A percentile compares a stretch with the other conserved stretches of the same genome.
Conservation (phyloP, 2,113 vertebrate genomes). For the Albula goreensis region DNA sequence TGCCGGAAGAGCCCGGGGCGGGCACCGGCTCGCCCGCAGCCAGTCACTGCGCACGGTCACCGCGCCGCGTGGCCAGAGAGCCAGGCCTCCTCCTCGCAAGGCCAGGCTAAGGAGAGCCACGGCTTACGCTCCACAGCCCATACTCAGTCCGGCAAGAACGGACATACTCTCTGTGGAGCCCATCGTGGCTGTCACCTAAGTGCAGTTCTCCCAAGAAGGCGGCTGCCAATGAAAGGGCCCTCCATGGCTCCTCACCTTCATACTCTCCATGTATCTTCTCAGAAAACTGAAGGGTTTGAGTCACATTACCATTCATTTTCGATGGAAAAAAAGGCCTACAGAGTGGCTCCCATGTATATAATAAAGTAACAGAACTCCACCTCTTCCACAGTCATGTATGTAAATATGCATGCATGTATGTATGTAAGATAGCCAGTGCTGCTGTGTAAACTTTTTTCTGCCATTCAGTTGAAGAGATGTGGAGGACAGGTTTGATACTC, state of each 20-base stretch:
- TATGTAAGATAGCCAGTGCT: neutral
- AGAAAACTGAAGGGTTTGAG: too few species aligned
- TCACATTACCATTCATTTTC: too few species aligned
- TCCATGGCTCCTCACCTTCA: neutral
- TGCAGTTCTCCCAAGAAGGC: rapidly evolving
- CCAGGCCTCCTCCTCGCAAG: constrained; percentile 38
- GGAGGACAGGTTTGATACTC: neutral
- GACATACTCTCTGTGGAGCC: constrained; percentile 82
- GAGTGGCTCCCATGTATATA: too few species aligned
- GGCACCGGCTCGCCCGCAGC: constrained; percentile 37
- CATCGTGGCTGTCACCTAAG: constrained; percentile 71
- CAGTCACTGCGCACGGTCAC: constrained; percentile 45
- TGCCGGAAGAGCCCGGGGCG: constrained; percentile 65
- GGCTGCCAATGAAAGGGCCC: neutral
- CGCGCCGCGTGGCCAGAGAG: constrained; percentile 65
- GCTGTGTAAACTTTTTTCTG: neutral
- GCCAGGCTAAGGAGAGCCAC: constrained; percentile 57
- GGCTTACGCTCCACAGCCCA: constrained; percentile 65
- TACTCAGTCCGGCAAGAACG: constrained; percentile 72
- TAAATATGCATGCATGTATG: neutral
- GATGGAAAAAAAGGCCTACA: too few species aligned
- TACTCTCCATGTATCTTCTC: neutral
- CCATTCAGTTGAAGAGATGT: neutral
- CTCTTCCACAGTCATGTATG: neutral
- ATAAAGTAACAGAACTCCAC: too few species aligned